Evolutionary conservation across 2,888 invertebrate genomes (phyloP), one percentile per base, ranked within the genome.

Genomic region (Omphaloscelis lunosa): DNA sequence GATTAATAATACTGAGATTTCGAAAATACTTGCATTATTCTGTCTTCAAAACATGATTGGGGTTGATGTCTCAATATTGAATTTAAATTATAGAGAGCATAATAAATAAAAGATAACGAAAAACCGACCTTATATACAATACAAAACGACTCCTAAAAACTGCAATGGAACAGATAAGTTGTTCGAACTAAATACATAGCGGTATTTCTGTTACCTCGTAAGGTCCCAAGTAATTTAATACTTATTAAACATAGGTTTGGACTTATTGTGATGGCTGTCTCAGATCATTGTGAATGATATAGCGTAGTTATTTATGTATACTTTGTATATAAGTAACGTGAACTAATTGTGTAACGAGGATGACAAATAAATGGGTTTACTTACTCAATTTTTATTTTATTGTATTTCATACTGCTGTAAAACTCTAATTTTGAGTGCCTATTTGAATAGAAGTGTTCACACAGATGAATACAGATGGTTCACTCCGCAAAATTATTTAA

Each of bases 301-400:
- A 82, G 68, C 27, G 45, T 84, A 85, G 84, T 80, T 83, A 83
- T 84, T 82, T 78, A 87, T 83, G 77, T 83, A 80, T 83, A 85
- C 82, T 70, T 83, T 87, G 84, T 85, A 84, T 84, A 86, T 81
- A 83, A 85, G 80, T 86, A 85, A 86, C 80, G 72, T 75, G 75
- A 86, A 74, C 61, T 68, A 69, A 82, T 83, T 82, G 77, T 80
- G 80, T 71, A 79, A 72, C 41, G 62, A 75, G 59, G n/a, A 63
- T 63, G 65, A 71, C 11, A 73, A 86, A 84, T 84, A 84, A 86
- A 84, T 66, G 61, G 59, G 27, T 66, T 62, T 66, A 66, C 0
- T 39, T 34, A 27, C 27, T 17, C 7, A 51, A 11, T 53, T 74
- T 69, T 27, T 59, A 12, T 41, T 74, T 59, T 48, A n/a, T 56